Evolutionary conservation across 2,113 vertebrate genomes (phyloP).

Genomic region (Campylomormyrus tamandua): DNA sequence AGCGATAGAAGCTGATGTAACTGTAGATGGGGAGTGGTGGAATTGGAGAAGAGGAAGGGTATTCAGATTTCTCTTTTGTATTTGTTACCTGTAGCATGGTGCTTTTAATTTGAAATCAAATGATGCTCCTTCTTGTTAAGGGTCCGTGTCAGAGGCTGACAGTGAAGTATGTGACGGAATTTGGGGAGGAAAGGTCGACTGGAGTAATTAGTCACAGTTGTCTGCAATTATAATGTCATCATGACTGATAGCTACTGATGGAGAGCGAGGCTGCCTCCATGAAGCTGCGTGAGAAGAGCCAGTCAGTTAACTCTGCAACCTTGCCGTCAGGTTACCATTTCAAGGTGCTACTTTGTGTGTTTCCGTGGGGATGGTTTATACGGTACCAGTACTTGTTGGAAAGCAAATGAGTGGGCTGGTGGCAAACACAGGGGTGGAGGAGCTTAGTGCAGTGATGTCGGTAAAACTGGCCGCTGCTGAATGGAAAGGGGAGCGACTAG

Average conservation of each 20-base stretch:
- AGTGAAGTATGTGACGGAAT: neutral
- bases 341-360: neutral
- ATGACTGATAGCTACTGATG: neutral
- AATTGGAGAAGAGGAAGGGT: neutral
- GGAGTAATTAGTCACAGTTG: conserved; percentile 9
- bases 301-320: neutral
- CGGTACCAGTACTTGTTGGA: neutral
- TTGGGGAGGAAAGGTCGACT: neutral
- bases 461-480: neutral
- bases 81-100: neutral
- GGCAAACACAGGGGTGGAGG: neutral
- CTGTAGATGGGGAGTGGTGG: neutral
- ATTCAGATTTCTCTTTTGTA: neutral
- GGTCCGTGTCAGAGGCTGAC: neutral
- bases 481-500: neutral
- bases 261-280: neutral
- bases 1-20: neutral
- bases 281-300: neutral
- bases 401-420: neutral
- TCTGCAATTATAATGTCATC: conserved; percentile 13
- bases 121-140: conserved; percentile 1
- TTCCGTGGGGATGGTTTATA: neutral
- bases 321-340: neutral
- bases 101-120: conserved; percentile 2
- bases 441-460: neutral